Evolutionary conservation across 64 coral and sea anemone genomes (phyloP), one percentile per base, ranked within the genome.

Genomic region (Stichodactyla helianthus): DNA sequence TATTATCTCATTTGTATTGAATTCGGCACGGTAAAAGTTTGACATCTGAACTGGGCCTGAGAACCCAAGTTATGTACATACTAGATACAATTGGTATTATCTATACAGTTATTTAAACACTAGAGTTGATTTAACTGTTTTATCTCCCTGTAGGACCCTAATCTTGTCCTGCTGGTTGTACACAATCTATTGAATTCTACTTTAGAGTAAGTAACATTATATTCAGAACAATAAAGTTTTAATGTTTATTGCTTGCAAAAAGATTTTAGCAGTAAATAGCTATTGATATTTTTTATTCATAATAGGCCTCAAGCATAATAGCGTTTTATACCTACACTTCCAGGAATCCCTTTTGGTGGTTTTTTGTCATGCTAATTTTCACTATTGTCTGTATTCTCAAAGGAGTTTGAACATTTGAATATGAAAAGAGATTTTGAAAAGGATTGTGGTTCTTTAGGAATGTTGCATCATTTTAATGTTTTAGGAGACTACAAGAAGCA

Each of bases 131-230:
- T 44, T 92, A 20, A 51, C 26, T 55, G 15, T 52, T 54, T 77
- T 55, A 53, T 76, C 18, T 52, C 4, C 27, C 17, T 71, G 86
- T 81, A 94, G 92, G 92, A 94, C 87, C 82, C 92, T 6, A 79
- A 87, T 26, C 79, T 94, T 27, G 77, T 90, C 15, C 84, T 94
- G 6, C 59, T 82, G 8, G 74, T 83, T 15, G 88, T 94, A 11
- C 83, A 89, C 44, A 89, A 93, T 71, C 88, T 93, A 16, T 61
- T 93, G 51, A 89, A 89, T 56, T 86, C 84, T 5, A 93, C 84
- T 7, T 76, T 93, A 28, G 85, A 88, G 92, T 93, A 83, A 53
- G 77, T 74, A 6, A 31, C 68, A 27, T 25, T 3, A 27, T 74
- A 27, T 74, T 44, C 4, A 44, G 4, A 44, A 44, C 0, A 44